Percentiles rank a stretch among this genome's conserved stretches.
These are phyloP conservation scores for Theonella swinhoei DNA, from an alignment of 37 sponge, comb jelly and placozoan species.

Conservation along the genomic window DNA sequence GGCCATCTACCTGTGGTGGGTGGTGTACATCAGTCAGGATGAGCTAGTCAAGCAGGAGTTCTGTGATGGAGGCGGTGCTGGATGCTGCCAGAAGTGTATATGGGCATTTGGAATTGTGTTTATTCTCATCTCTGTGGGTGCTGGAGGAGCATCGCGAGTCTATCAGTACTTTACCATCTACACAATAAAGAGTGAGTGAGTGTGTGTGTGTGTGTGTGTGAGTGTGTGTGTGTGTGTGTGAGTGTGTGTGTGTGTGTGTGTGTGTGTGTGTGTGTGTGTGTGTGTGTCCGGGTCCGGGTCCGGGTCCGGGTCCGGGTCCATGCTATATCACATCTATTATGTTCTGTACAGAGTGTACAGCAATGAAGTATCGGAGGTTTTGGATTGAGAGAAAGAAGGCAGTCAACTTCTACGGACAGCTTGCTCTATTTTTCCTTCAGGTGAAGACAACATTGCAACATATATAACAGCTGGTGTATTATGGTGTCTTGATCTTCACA, in stretches of 20 bases:
- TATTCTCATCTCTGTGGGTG: constrained; percentile 6
- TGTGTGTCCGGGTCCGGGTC: neutral
- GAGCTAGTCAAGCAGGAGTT: constrained; percentile 12
- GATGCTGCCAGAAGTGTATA: constrained; percentile 48
- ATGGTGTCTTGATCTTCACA: constrained; percentile 1
- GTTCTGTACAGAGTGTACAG: constrained; percentile 4
- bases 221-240: no score
- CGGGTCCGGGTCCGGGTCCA: no score
- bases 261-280: neutral
- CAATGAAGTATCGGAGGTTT: constrained; percentile 26
- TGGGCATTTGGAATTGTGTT: constrained; percentile 49
- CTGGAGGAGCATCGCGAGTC: constrained; percentile 25
- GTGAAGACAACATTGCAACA: constrained; percentile 1
- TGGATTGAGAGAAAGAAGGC: constrained; percentile 59
- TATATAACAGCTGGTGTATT: neutral
- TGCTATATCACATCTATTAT: no score
- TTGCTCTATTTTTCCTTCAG: constrained; percentile 30
- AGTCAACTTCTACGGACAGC: constrained; percentile 62
- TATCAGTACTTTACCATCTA: constrained; percentile 65
- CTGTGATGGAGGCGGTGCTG: neutral
- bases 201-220: neutral
- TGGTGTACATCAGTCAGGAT: constrained; percentile 20
- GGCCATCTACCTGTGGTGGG: constrained; percentile 20
- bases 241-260: no score
- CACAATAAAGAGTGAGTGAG: constrained; percentile 44